phyloP scores from a whole-genome alignment of 2,113 vertebrate species.

The Ovis canadensis region DNA sequence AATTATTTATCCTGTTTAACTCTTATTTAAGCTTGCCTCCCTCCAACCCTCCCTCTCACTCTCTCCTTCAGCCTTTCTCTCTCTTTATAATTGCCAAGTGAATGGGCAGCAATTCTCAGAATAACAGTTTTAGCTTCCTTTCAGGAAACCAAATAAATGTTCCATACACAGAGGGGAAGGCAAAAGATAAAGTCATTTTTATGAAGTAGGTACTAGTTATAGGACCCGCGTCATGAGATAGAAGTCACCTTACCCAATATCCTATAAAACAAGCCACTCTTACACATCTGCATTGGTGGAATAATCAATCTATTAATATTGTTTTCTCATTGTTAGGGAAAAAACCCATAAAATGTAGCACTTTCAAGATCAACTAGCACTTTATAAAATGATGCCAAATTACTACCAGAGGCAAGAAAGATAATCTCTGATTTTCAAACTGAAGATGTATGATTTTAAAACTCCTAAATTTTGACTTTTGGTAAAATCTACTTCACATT shows the following conservation, averaged over 20 bases:
- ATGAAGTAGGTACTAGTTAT: not conserved
- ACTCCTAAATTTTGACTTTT: not conserved
- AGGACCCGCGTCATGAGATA: not conserved
- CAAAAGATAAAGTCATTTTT: not conserved
- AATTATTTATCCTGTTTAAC: not conserved
- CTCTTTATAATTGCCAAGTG: not conserved
- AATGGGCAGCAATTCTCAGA: not conserved
- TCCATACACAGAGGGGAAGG: not conserved
- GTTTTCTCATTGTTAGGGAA: not conserved
- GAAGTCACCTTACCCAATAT: not conserved
- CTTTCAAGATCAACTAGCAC: not conserved
- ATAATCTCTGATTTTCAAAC: not conserved
- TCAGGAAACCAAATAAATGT: not conserved
- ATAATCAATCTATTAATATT: not conserved
- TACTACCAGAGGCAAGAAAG: not conserved
- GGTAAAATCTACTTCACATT: not conserved
- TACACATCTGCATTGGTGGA: not conserved
- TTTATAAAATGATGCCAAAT: conserved; percentile 21
- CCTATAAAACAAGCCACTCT: not conserved
- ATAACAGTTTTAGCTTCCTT: not conserved
- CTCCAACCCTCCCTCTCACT: not conserved
- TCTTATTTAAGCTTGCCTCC: not conserved
- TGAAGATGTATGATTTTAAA: not conserved
- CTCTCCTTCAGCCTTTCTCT: not conserved
- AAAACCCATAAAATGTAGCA: not conserved